Conservation (phyloP, 2,113 vertebrate species). For the Centropus unirufus region DNA sequence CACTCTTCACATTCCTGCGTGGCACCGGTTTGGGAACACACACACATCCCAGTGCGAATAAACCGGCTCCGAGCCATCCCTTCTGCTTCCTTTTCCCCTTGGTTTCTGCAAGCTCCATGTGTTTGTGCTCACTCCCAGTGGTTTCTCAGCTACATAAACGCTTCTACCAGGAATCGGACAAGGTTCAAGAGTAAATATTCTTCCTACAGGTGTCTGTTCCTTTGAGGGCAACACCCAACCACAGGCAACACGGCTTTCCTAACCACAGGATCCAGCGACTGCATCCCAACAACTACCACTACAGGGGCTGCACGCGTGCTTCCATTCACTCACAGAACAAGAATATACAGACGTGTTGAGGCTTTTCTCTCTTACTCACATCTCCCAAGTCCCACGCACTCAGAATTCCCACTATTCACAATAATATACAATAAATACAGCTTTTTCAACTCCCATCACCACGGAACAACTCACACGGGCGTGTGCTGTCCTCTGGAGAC, state of each 20-base stretch:
- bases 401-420: slow-evolving; percentile 70
- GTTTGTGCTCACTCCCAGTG: not conserved
- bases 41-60: fast-evolving
- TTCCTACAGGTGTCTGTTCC: not conserved
- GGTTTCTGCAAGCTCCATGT: not conserved
- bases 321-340: slow-evolving; percentile 9
- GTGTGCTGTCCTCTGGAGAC: not conserved
- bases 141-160: slow-evolving; percentile 1
- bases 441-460: not conserved
- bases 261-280: not conserved
- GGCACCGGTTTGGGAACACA: fast-evolving
- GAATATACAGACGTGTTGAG: not conserved
- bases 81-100: not conserved
- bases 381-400: not conserved
- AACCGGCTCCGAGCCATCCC: fast-evolving
- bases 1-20: fast-evolving
- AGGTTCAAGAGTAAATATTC: not conserved
- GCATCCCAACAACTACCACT: not conserved
- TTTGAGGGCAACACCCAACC: not conserved
- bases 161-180: slow-evolving; percentile 42
- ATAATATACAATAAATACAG: slow-evolving; percentile 74
- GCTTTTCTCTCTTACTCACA: not conserved
- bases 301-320: not conserved
- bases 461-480: not conserved
- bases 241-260: slow-evolving; percentile 10